Evolutionary conservation across 2,888 invertebrate species (phyloP).

Genomic region (Pantelozetes paolii): DNA sequence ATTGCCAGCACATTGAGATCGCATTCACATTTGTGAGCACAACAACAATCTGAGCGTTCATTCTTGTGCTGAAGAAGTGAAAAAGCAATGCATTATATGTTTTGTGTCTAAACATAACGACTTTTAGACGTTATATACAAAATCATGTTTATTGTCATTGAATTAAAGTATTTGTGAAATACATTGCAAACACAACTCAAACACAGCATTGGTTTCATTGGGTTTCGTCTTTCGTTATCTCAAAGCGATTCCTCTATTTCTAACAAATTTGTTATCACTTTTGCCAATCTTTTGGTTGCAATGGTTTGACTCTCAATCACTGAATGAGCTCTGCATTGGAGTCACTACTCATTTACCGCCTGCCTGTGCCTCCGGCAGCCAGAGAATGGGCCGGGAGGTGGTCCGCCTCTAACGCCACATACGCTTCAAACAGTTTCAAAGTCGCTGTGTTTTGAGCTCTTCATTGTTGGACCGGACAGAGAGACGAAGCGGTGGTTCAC

Average conservation of each 20-base stretch:
- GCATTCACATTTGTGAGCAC: constrained; percentile 10
- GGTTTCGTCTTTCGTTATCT: constrained; percentile 18
- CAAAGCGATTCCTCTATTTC: constrained; percentile 10
- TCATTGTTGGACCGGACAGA: constrained; percentile 30
- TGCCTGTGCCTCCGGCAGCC: constrained; percentile 18
- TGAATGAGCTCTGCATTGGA: constrained; percentile 14
- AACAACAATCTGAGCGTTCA: not conserved
- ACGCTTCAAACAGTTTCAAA: constrained; percentile 14
- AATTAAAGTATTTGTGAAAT: constrained; percentile 25
- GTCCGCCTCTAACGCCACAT: constrained; percentile 35
- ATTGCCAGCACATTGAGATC: not conserved
- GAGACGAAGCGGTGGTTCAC: constrained; percentile 11
- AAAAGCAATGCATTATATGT: not conserved
- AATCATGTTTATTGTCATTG: constrained; percentile 29
- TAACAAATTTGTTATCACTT: constrained; percentile 16
- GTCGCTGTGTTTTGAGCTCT: constrained; percentile 25
- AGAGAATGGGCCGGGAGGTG: constrained; percentile 33
- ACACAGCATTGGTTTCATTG: too few relatives aligned
- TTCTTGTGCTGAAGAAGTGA: not conserved
- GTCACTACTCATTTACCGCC: constrained; percentile 33
- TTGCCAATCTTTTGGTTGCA: not conserved
- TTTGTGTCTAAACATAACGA: constrained; percentile 10
- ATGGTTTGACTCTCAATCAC: constrained; percentile 1
- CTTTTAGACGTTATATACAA: constrained; percentile 16
- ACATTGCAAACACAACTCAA: too few relatives aligned